Evolutionary conservation across 2,113 vertebrate species (phyloP), one percentile per base, ranked within the genome.

Genomic region (Pardalotus punctatus): DNA sequence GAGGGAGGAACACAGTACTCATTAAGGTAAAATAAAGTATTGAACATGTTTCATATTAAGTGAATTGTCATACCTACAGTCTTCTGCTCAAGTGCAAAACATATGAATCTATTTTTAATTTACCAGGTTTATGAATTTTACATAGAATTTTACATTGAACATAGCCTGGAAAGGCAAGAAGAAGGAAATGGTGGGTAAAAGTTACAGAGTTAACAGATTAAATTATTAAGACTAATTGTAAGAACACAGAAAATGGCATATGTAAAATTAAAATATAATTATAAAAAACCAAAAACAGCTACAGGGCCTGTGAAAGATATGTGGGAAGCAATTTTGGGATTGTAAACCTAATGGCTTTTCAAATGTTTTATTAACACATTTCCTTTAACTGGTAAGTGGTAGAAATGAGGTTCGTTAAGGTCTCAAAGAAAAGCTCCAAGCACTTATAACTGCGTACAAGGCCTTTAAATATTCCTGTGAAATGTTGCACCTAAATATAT

Each of bases 241-340:
- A 3, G 6, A 40, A 42, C 36, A 76, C 8, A 65, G 31, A 81
- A 72, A 60, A 80, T 6, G 38, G 17, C 24, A 93, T 53, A 60
- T 29, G 7, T 17, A 94, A 93, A 96, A 91, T 70, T 43, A 84
- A 92, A 83, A 74, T 62, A 84, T 58, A 93, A 17, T 74, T 82
- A 54, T 24, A 25, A 4, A 33, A 73, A 61, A 69, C 8, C 15
- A 42, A 62, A 85, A 73, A 11, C 2, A 73, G 35, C 33, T 82
- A 48, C 10, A 72, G 13, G n/a, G 17, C 22, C n/a, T 13, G 2
- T 42, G 47, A 57, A 62, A 97, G 96, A 90, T 42, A 67, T 2
- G 17, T 33, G 7, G n/a, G 51, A 91, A 93, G 56, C 6, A 43
- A 48, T 76, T 88, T 79, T 92, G 27, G 16, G 57, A 36, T 87